A percentile compares a stretch with the other conserved stretches of the same genome.
Evolutionary conservation across 2,113 vertebrate genomes (phyloP).

Genomic region (Ceyx cyanopectus): DNA sequence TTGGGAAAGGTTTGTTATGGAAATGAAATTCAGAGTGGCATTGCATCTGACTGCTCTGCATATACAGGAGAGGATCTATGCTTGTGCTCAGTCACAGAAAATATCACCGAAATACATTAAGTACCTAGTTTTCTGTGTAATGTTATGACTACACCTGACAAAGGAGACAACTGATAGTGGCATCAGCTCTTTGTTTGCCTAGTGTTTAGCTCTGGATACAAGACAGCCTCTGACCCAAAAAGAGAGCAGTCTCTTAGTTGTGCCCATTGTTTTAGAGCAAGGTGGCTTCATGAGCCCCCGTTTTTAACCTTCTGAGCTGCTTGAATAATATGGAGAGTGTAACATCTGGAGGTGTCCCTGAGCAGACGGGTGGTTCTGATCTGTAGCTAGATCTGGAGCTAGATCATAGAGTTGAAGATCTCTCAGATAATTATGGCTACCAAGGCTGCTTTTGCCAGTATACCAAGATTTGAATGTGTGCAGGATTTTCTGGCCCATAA

Average conservation of each 20-base stretch:
- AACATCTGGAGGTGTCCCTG: not conserved
- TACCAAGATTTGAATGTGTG: not conserved
- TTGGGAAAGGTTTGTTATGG: conserved; percentile 93
- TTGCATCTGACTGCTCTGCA: conserved; percentile 93
- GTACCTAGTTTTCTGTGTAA: conserved; percentile 63
- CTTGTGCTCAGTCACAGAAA: conserved; percentile 90
- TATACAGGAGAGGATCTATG: conserved; percentile 93
- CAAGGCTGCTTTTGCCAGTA: not conserved
- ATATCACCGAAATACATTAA: conserved; percentile 94
- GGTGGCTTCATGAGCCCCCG: not conserved
- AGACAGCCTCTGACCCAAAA: not conserved
- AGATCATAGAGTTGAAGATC: not conserved
- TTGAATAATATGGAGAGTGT: not conserved
- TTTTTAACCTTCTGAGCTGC: not conserved
- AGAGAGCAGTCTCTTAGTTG: not conserved
- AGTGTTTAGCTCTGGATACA: not conserved
- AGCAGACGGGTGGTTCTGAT: not conserved
- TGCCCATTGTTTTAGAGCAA: not conserved
- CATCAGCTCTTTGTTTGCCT: not conserved
- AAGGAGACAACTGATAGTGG: not conserved
- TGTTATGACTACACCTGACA: not conserved
- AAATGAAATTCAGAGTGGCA: conserved; percentile 96
- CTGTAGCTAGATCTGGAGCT: not conserved
- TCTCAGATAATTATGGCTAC: not conserved
- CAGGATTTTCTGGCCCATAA: too few species aligned